phyloP scores from a whole-genome alignment of 2,888 invertebrate species.

The Andricus curvator region DNA sequence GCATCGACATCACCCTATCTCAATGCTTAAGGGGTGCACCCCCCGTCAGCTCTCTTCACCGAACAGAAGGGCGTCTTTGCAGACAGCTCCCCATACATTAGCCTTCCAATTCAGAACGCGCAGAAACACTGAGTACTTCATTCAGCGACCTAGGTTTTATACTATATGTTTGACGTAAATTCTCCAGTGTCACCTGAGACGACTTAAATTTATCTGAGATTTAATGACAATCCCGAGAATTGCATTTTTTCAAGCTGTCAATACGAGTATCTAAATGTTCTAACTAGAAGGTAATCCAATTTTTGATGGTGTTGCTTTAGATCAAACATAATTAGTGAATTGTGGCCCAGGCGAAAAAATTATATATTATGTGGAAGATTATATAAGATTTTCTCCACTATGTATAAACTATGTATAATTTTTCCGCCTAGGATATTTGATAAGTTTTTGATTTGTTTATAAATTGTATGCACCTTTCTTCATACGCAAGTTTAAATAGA shows the following conservation, averaged over 20 bases:
- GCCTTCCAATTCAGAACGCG: constrained; percentile 55
- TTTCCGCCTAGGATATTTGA: no score
- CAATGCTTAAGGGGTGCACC: constrained; percentile 61
- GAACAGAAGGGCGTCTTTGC: constrained; percentile 64
- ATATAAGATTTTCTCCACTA: no score
- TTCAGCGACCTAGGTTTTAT: neutral
- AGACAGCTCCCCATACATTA: constrained; percentile 63
- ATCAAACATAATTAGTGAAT: no score
- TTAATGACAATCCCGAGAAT: neutral
- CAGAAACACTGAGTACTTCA: neutral
- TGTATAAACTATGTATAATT: no score
- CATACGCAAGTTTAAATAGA: no score
- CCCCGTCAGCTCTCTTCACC: constrained; percentile 60
- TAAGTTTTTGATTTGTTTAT: no score
- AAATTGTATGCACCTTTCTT: no score
- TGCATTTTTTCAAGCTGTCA: neutral
- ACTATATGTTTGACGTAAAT: neutral
- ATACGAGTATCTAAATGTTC: no score
- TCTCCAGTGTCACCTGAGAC: neutral
- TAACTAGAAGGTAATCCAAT: no score
- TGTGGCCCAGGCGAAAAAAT: no score
- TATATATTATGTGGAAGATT: no score
- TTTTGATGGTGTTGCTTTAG: no score
- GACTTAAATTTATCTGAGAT: neutral
- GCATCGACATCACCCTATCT: constrained; percentile 66